These are phyloP conservation scores for Hipposideros larvatus DNA, from an alignment of 2,797 vertebrate genomes.

Conservation along the genomic window DNA sequence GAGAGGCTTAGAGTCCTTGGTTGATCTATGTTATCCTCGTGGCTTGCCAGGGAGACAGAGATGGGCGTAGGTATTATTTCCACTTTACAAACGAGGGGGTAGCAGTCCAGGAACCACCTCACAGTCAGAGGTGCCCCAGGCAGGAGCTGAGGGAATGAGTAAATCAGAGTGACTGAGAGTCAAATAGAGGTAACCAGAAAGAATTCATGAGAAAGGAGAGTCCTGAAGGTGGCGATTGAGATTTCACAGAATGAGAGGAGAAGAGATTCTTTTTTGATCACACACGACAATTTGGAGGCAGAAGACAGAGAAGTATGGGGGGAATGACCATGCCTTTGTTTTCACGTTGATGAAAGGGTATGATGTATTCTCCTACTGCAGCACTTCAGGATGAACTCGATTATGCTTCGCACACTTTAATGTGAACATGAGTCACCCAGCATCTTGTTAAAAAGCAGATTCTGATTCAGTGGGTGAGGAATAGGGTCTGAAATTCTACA, in stretches of 20 bases:
- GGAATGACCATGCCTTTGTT: neutral
- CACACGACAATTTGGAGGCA: neutral
- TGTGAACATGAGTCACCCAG: neutral
- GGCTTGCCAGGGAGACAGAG: neutral
- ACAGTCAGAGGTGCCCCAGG: neutral
- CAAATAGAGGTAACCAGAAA: neutral
- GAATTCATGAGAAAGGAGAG: neutral
- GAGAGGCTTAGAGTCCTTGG: neutral
- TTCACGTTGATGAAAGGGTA: neutral
- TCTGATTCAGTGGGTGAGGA: neutral
- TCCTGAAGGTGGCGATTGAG: neutral
- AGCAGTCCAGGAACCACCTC: neutral
- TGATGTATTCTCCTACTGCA: neutral
- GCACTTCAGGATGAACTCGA: neutral
- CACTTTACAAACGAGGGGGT: neutral
- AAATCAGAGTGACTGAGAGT: neutral
- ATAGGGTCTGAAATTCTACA: neutral
- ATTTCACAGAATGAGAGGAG: neutral
- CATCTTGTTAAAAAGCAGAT: neutral
- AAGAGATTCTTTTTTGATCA: neutral
- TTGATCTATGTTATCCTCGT: neutral
- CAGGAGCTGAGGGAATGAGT: neutral
- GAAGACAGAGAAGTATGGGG: neutral
- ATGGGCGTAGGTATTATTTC: neutral
- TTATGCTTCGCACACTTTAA: neutral